Conservation (phyloP, 1,140 invertebrate genomes). For the Diorhabda carinulata region DNA sequence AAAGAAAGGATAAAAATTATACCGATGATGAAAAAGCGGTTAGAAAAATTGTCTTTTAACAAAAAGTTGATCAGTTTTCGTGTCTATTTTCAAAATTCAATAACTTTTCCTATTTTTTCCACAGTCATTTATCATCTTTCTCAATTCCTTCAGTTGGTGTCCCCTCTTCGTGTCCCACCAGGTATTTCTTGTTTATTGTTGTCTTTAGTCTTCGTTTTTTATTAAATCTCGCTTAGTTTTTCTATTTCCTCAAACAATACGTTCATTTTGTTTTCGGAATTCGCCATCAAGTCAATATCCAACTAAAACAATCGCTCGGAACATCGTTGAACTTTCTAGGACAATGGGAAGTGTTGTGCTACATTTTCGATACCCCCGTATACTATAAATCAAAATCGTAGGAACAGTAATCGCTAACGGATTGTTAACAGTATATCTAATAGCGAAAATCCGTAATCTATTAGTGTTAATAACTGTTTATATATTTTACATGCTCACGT, state of each 20-base stretch:
- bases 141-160: too few relatives aligned
- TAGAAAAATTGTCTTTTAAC: background rate
- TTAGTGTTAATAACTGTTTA: constrained; percentile 7
- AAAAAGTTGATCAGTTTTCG: background rate
- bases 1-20: too few relatives aligned
- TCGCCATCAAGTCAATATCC: background rate
- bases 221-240: background rate
- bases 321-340: too few relatives aligned
- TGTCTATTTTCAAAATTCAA: background rate
- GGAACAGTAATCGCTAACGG: background rate
- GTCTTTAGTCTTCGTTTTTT: too few relatives aligned
- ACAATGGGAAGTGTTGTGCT: too few relatives aligned
- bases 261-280: background rate
- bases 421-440: background rate
- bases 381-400: background rate
- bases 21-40: too few relatives aligned
- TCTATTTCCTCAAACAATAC: background rate
- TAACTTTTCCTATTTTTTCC: too few relatives aligned
- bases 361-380: background rate
- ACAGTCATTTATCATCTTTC: too few relatives aligned
- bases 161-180: too few relatives aligned
- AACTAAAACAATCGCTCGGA: too few relatives aligned
- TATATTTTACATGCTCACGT: background rate
- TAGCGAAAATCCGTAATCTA: constrained; percentile 11
- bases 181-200: too few relatives aligned